Base-by-base conservation (phyloP, 1,140 invertebrate genomes). In the Andrena cerasifolii region DNA sequence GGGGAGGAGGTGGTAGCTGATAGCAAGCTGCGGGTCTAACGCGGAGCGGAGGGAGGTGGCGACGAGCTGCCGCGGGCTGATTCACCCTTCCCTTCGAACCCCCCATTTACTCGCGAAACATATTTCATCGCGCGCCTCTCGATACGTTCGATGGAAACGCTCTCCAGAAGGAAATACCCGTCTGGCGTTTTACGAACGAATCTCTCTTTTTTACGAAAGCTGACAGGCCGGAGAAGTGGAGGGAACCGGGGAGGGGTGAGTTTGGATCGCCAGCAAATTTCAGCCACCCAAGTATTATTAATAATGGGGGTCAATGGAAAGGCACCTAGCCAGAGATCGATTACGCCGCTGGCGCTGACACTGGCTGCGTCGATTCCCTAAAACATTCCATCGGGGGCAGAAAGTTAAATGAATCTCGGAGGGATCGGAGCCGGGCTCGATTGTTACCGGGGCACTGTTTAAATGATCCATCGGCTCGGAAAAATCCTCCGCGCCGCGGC, bases 21-120 rank as follows among this genome's bases (percentile, higher is more conserved):
- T 10, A 10, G 40, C 51, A 76, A 43, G 51, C 58, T 76, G 73
- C 54, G 68, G 58, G 14, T 76, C 65, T 76, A 67, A 76, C 67
- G 73, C 47, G 14, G 40, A 18, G 21, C 53, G 40, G 3, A n/a
- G 8, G 2, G 36, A 75, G 47, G 53, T 56, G 45, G 7, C 21
- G 40, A 68, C 47, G 36, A 75, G 63, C 53, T 67, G 36, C 24
- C 49, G 65, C 72, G 66, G 78, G 79, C 45, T 40, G 65, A 56
- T 68, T 68, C 24, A 33, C 21, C 16, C 40, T 40, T 8, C 8
- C 58, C 43, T 26, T 77, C 21, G 5, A 16, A 24, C 4, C n/a
- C 45, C 21, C 49, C 49, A 8, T 51, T 51, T 24, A n/a, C 49
- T 24, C n/a, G 21, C 49, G 49, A 51, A 24, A 51, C 49, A 51